These are phyloP conservation scores for Apodemus speciosus DNA, from an alignment of 2,113 vertebrate species.

Conservation along the genomic window DNA sequence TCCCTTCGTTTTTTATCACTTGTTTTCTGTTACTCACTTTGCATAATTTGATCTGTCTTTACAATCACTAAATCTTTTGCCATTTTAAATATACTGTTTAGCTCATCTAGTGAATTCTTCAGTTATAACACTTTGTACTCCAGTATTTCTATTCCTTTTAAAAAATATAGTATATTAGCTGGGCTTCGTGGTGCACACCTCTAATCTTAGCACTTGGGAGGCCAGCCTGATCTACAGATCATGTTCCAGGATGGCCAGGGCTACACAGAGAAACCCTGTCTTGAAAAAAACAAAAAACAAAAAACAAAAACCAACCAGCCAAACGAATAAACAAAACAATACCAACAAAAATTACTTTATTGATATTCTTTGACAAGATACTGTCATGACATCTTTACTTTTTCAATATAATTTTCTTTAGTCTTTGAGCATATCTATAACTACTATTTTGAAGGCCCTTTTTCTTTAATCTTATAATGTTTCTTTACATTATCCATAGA, in stretches of 20 bases:
- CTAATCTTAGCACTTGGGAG: background rate
- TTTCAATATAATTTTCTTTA: conserved; percentile 12
- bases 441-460: conserved; percentile 5
- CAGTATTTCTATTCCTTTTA: background rate
- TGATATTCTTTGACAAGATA: background rate
- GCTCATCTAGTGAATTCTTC: background rate
- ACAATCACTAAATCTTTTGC: background rate
- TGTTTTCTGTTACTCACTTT: background rate
- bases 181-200: background rate
- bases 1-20: background rate
- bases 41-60: background rate
- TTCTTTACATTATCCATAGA: background rate
- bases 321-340: background rate
- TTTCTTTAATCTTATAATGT: background rate
- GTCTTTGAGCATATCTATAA: conserved; percentile 7
- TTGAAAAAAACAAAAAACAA: background rate
- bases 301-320: background rate
- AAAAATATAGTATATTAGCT: background rate
- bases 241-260: background rate
- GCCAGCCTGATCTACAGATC: background rate
- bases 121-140: background rate
- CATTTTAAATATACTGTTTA: background rate
- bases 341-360: background rate
- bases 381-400: background rate
- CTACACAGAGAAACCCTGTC: background rate